Conservation (phyloP, 1,140 invertebrate genomes). For the Dinoponera quadriceps region DNA sequence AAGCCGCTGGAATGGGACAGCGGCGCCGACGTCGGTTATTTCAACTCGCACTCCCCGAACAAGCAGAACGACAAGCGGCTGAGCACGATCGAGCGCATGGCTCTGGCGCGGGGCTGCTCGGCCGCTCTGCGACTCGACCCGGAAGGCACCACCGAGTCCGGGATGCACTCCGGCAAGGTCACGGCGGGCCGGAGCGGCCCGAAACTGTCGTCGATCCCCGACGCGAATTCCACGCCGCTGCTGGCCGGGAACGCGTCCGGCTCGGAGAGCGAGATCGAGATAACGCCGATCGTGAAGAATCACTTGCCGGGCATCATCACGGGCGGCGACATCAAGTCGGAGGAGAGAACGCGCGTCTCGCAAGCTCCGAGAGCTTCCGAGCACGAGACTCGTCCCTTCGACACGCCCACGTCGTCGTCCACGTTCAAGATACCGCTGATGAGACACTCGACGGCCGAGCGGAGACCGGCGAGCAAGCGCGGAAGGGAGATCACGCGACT, state of each 20-base stretch:
- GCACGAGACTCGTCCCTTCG: constrained; percentile 32
- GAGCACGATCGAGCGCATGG: constrained; percentile 88
- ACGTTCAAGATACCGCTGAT: constrained; percentile 67
- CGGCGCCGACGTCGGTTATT: constrained; percentile 91
- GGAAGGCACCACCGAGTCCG: constrained; percentile 81
- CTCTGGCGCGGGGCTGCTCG: constrained; percentile 81
- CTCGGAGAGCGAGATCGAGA: constrained; percentile 82
- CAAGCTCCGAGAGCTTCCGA: constrained; percentile 9
- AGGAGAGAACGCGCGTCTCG: constrained; percentile 54
- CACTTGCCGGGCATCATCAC: constrained; percentile 75
- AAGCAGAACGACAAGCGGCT: constrained; percentile 84
- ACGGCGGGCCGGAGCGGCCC: constrained; percentile 34
- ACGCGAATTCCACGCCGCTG: constrained; percentile 81
- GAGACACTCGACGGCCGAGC: constrained; percentile 65
- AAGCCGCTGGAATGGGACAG: constrained; percentile 91
- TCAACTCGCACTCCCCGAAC: constrained; percentile 81
- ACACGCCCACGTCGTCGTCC: constrained; percentile 67
- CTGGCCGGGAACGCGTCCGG: constrained; percentile 73
- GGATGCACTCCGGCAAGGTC: constrained; percentile 64
- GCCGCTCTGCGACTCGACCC: constrained; percentile 82
- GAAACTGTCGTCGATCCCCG: constrained; percentile 63
- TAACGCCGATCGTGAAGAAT: constrained; percentile 83
- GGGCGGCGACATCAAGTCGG: constrained; percentile 67
- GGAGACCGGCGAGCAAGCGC: constrained; percentile 28
- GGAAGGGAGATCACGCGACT: constrained; percentile 53